Conservation (phyloP, 2,797 vertebrate species). For the Pelobates cultripes region DNA sequence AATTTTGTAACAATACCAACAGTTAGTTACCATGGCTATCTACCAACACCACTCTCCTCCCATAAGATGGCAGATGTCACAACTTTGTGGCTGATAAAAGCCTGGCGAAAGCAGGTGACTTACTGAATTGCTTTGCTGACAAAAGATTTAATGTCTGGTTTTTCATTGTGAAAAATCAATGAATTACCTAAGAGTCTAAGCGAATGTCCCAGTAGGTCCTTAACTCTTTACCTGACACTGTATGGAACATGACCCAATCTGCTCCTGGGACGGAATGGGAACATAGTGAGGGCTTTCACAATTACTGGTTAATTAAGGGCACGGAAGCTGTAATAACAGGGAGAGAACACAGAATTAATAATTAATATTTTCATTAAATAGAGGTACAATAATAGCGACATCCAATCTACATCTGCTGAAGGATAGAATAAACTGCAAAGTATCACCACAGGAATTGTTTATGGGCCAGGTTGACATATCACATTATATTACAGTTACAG, state of each 20-base stretch:
- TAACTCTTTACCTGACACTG: background rate
- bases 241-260: background rate
- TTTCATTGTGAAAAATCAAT: conserved; percentile 65
- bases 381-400: no score
- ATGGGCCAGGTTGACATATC: no score
- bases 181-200: conserved; percentile 51
- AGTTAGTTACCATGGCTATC: no score
- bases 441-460: no score
- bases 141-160: conserved; percentile 66
- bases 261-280: background rate
- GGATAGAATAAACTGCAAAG: no score
- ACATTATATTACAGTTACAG: no score
- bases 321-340: background rate
- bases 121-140: conserved; percentile 75
- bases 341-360: background rate
- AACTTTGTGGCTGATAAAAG: conserved; percentile 26
- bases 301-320: background rate
- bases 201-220: background rate
- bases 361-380: no score
- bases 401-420: no score
- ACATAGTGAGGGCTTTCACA: background rate
- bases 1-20: no score
- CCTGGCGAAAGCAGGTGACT: conserved; percentile 33
- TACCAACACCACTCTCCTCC: background rate
- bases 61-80: conserved; percentile 32